Percentiles rank a stretch among this genome's conserved stretches.
phyloP scores from a whole-genome alignment of 2,797 vertebrate genomes.

The Benthosema pterotum region DNA sequence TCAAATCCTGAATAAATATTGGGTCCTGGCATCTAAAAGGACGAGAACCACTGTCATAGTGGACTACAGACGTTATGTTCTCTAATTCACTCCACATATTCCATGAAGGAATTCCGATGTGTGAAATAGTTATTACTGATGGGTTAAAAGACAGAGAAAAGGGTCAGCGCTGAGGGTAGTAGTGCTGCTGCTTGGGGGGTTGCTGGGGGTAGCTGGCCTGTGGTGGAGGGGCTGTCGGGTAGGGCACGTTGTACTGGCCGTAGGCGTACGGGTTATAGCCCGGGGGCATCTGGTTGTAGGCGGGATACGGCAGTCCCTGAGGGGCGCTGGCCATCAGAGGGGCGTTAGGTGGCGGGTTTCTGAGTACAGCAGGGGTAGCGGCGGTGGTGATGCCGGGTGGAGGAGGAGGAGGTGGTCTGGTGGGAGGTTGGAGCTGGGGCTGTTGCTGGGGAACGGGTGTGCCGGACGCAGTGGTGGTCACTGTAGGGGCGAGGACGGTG shows the following conservation, averaged over 20 bases:
- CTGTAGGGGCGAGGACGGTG: conserved; percentile 50
- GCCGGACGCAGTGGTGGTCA: conserved; percentile 89
- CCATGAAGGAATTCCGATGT: too few relatives aligned
- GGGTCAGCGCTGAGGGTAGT: conserved; percentile 90
- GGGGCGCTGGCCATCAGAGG: conserved; percentile 64
- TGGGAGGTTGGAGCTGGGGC: conserved; percentile 82
- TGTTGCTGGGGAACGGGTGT: conserved; percentile 88
- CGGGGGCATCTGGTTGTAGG: conserved; percentile 86
- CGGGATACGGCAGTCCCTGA: conserved; percentile 91
- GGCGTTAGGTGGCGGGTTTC: conserved; percentile 45
- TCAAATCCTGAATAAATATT: too few relatives aligned
- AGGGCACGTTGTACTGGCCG: conserved; percentile 83
- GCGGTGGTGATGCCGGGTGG: conserved; percentile 64
- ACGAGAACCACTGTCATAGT: too few relatives aligned
- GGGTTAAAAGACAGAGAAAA: neutral
- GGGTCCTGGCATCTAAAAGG: too few relatives aligned
- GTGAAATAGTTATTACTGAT: too few relatives aligned
- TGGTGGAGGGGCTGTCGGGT: conserved; percentile 87
- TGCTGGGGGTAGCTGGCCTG: conserved; percentile 72
- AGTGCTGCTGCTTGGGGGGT: conserved; percentile 83
- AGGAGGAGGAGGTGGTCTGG: conserved; percentile 90
- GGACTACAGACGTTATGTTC: too few relatives aligned
- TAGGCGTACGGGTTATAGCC: conserved; percentile 79
- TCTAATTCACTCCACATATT: too few relatives aligned
- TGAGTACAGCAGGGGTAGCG: conserved; percentile 69